Conservation (phyloP, 2,888 invertebrate species). For the Lasius platythorax region DNA sequence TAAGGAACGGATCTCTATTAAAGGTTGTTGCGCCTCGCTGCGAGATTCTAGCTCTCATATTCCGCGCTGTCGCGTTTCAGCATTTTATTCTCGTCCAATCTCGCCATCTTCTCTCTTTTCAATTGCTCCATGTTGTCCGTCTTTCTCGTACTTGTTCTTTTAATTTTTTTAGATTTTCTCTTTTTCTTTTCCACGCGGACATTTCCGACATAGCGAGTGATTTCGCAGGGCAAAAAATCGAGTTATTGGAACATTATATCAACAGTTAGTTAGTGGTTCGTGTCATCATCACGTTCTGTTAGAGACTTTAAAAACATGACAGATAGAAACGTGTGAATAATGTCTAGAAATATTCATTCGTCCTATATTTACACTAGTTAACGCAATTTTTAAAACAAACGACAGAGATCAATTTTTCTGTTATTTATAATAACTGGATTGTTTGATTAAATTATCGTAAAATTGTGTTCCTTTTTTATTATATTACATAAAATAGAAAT, state of each 20-base stretch:
- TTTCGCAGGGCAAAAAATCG: slow-evolving; percentile 18
- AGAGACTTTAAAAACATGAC: slow-evolving; percentile 24
- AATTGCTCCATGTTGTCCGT: slow-evolving; percentile 56
- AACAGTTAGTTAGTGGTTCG: background rate
- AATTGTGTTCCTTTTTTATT: background rate
- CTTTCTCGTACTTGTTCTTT: slow-evolving; percentile 53
- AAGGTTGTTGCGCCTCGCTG: slow-evolving; percentile 46
- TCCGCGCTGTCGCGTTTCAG: slow-evolving; percentile 67
- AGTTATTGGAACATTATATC: slow-evolving; percentile 25
- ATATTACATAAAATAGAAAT: background rate
- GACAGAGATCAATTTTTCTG: background rate
- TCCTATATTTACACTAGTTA: slow-evolving; percentile 20
- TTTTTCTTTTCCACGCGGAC: slow-evolving; percentile 61
- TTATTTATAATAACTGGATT: slow-evolving; percentile 15
- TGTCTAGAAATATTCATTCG: background rate
- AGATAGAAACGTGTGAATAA: background rate
- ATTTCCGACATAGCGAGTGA: slow-evolving; percentile 37
- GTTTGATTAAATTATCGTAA: background rate
- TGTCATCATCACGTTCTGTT: background rate
- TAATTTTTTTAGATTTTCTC: slow-evolving; percentile 44
- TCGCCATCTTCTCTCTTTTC: slow-evolving; percentile 56
- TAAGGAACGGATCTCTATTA: slow-evolving; percentile 39
- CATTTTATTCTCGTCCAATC: slow-evolving; percentile 62
- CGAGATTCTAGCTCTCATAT: slow-evolving; percentile 59
- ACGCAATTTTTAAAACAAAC: slow-evolving; percentile 22